Conservation (phyloP, 35 echinoderm and acorn worm species). For the Ophiothrix spiculata region DNA sequence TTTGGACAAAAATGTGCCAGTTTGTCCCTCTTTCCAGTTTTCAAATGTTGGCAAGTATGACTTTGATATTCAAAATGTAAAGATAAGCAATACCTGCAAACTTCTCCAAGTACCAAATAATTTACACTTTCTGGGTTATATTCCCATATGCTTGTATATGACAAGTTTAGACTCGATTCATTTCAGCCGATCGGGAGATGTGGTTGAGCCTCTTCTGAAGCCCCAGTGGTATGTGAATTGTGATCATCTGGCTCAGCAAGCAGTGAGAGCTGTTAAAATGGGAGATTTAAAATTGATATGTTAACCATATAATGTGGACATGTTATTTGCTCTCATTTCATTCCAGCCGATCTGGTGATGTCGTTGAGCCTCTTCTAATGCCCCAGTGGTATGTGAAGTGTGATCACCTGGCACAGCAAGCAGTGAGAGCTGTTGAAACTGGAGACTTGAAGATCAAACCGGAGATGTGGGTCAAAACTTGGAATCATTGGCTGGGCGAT, state of each 20-base stretch:
- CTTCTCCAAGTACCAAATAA: too few species aligned
- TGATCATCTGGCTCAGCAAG: constrained; percentile 47
- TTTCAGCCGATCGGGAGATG: constrained; percentile 81
- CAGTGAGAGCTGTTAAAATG: constrained; percentile 67
- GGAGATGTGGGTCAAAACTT: constrained; percentile 66
- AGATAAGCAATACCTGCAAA: too few species aligned
- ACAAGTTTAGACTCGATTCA: too few species aligned
- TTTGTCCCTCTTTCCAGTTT: too few species aligned
- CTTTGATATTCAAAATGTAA: too few species aligned
- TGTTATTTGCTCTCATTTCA: too few species aligned
- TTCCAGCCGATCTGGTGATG: constrained; percentile 85
- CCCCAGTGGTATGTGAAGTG: constrained; percentile 88
- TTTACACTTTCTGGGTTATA: too few species aligned
- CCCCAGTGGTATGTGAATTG: constrained; percentile 88
- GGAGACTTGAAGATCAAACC: constrained; percentile 74
- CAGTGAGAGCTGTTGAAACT: constrained; percentile 68
- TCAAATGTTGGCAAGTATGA: too few species aligned
- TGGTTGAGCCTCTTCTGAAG: constrained; percentile 89
- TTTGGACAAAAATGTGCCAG: too few species aligned
- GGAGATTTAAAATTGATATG: too few species aligned
- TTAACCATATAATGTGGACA: too few species aligned
- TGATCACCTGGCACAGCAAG: constrained; percentile 47
- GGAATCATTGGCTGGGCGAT: constrained; percentile 71
- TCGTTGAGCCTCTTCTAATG: constrained; percentile 85
- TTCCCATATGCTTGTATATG: too few species aligned